Conservation (phyloP, 2,888 invertebrate species). For the Allophyes oxyacanthae region DNA sequence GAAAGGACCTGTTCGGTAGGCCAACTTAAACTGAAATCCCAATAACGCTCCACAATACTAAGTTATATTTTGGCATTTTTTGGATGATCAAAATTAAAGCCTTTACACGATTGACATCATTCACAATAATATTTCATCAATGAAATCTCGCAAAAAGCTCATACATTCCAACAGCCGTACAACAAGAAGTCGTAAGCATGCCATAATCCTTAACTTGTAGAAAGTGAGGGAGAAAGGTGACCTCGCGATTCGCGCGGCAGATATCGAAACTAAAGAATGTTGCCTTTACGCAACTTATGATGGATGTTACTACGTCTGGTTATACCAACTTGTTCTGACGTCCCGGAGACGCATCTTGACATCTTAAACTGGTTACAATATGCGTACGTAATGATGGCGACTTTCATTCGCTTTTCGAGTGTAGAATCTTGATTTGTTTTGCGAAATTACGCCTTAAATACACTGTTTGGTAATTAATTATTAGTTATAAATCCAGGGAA, state of each 20-base stretch:
- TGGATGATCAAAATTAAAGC: too few species aligned
- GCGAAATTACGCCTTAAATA: too few species aligned
- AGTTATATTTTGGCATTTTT: too few species aligned
- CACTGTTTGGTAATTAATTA: too few species aligned
- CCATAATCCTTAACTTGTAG: constrained; percentile 62
- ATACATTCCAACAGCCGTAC: background rate
- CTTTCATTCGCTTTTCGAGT: constrained; percentile 22
- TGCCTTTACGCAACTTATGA: constrained; percentile 65
- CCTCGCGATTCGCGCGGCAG: constrained; percentile 65
- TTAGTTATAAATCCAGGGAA: too few species aligned
- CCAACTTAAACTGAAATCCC: too few species aligned
- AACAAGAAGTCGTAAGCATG: constrained; percentile 10
- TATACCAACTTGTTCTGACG: constrained; percentile 31
- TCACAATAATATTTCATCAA: too few species aligned
- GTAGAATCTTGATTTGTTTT: background rate
- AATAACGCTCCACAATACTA: too few species aligned
- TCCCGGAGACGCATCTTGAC: constrained; percentile 18
- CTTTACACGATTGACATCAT: too few species aligned
- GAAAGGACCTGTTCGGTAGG: too few species aligned
- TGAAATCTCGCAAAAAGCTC: too few species aligned
- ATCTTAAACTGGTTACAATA: constrained; percentile 24
- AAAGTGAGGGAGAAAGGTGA: constrained; percentile 79
- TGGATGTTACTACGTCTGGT: constrained; percentile 33
- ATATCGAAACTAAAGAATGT: constrained; percentile 68
- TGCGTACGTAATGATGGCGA: constrained; percentile 14